A percentile compares a stretch with the other conserved stretches of the same genome.
Evolutionary conservation across 1,140 invertebrate species (phyloP).

Genomic region (Telenomus remus): DNA sequence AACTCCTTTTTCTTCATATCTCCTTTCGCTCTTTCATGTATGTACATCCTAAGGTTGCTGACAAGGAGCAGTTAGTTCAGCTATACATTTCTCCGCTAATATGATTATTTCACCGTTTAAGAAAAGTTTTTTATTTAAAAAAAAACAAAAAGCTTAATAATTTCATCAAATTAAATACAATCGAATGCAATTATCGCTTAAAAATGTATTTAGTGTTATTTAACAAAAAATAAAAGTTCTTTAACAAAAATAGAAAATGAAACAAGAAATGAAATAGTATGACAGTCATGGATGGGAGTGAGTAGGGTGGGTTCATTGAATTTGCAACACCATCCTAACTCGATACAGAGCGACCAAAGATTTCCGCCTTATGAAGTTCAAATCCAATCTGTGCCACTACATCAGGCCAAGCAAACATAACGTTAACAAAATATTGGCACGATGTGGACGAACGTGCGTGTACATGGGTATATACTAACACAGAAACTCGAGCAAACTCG

Average conservation of each 20-base stretch:
- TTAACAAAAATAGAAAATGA: background rate
- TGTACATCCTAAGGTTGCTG: constrained; percentile 23
- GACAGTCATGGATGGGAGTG: too few relatives aligned
- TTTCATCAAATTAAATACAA: too few relatives aligned
- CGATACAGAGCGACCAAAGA: constrained; percentile 55
- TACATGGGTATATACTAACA: constrained; percentile 36
- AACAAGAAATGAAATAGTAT: background rate
- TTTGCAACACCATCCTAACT: constrained; percentile 15
- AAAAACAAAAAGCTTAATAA: too few relatives aligned
- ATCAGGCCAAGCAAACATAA: constrained; percentile 69
- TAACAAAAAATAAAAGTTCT: background rate
- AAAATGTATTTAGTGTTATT: too few relatives aligned
- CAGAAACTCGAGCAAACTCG: constrained; percentile 14
- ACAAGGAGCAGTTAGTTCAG: constrained; percentile 50
- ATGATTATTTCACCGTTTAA: constrained; percentile 45
- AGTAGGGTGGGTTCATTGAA: constrained; percentile 8
- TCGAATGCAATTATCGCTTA: too few relatives aligned
- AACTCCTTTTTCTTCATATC: constrained; percentile 14
- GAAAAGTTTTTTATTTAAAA: constrained; percentile 45
- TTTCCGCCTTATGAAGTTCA: constrained; percentile 75
- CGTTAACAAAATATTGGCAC: constrained; percentile 71
- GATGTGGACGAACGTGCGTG: background rate
- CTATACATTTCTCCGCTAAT: constrained; percentile 59
- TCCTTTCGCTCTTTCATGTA: constrained; percentile 27
- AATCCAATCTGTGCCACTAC: constrained; percentile 74